Evolutionary conservation across 2,113 vertebrate species (phyloP).

Genomic region (Plectropomus leopardus): DNA sequence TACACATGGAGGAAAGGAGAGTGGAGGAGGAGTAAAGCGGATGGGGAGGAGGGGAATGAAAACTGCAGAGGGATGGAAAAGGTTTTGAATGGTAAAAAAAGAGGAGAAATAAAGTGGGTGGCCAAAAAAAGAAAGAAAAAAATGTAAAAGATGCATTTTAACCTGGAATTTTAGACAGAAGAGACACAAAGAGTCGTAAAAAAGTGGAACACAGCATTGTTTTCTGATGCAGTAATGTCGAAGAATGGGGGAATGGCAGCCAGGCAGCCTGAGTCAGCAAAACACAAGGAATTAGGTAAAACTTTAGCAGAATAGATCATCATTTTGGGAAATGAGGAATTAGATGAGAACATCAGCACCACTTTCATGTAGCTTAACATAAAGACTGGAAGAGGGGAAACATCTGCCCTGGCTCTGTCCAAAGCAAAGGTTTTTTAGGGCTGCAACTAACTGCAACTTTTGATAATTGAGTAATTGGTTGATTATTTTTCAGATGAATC

Average conservation of each 20-base stretch:
- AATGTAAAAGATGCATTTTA: slow-evolving; percentile 28
- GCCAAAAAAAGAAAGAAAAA: slow-evolving; percentile 7
- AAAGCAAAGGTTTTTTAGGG: too few species aligned
- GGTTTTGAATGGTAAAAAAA: slow-evolving; percentile 34
- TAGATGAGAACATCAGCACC: too few species aligned
- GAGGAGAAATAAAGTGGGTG: background rate
- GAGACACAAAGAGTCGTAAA: background rate
- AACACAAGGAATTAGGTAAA: background rate
- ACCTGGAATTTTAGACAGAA: background rate
- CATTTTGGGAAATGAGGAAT: background rate
- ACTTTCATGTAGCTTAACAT: background rate
- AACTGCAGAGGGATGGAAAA: slow-evolving; percentile 68
- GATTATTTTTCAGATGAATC: too few species aligned
- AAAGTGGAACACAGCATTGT: background rate
- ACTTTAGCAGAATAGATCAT: background rate
- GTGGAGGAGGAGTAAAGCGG: slow-evolving; percentile 38
- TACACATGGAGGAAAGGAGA: slow-evolving; percentile 52
- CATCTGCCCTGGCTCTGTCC: background rate
- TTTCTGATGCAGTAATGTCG: background rate
- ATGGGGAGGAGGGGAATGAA: slow-evolving; percentile 56
- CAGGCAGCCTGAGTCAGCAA: slow-evolving; percentile 7
- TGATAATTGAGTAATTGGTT: too few species aligned
- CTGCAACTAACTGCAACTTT: too few species aligned
- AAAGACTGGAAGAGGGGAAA: background rate
- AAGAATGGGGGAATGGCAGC: background rate